These are phyloP conservation scores for Diadumene lineata DNA, from an alignment of 92 coral and sea anemone species.

Conservation along the genomic window DNA sequence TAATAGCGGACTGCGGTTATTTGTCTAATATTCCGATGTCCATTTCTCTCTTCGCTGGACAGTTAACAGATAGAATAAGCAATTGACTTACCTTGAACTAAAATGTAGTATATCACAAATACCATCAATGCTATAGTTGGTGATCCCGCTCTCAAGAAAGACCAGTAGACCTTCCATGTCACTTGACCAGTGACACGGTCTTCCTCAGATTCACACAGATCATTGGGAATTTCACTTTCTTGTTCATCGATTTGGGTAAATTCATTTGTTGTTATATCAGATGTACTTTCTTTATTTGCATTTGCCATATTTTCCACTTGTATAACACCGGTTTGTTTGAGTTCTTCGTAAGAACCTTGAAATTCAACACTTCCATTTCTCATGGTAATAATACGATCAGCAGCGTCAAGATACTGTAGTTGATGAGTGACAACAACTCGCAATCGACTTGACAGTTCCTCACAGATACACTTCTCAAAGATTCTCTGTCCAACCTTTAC, in stretches of 20 bases:
- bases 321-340: neutral
- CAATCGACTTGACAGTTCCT: neutral
- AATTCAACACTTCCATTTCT: conserved; percentile 3
- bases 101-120: neutral
- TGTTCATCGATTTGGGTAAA: too few relatives aligned
- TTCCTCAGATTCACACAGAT: conserved; percentile 8
- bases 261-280: neutral
- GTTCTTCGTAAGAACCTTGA: conserved; percentile 22
- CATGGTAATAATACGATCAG: conserved; percentile 4
- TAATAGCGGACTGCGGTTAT: too few relatives aligned
- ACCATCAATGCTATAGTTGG: neutral
- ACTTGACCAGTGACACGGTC: conserved; percentile 11
- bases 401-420: conserved; percentile 9
- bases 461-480: conserved; percentile 33
- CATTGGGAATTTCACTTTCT: neutral
- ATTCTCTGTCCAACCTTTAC: conserved; percentile 19
- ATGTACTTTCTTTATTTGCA: too few relatives aligned
- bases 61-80: too few relatives aligned
- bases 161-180: conserved; percentile 23
- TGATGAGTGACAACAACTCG: conserved; percentile 24
- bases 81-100: conserved; percentile 24
- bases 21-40: too few relatives aligned
- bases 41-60: neutral
- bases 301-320: neutral
- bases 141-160: conserved; percentile 20